Evolutionary conservation across 2,113 vertebrate genomes (phyloP).

Genomic region (Mustelus asterias): DNA sequence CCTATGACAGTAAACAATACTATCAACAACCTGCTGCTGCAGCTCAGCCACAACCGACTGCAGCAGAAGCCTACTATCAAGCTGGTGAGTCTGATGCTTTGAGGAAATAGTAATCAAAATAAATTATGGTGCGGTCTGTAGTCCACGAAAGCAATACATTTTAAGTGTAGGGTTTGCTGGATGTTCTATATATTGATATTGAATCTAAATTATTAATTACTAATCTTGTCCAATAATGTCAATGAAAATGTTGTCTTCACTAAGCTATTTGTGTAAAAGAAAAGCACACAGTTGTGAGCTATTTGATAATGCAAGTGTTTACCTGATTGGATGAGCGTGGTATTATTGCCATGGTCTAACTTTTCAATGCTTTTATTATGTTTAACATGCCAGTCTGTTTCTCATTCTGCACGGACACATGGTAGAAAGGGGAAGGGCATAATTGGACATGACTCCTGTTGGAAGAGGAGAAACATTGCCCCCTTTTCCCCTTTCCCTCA

Average conservation of each 20-base stretch:
- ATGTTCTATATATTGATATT: not conserved
- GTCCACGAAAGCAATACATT: not conserved
- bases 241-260: not conserved
- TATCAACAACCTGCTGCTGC: constrained; percentile 86
- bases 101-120: constrained; percentile 32
- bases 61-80: constrained; percentile 95
- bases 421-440: not conserved
- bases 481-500: not conserved
- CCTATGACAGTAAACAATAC: constrained; percentile 94
- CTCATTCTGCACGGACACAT: not conserved
- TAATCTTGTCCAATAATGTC: not conserved
- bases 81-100: constrained; percentile 62
- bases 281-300: not conserved
- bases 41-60: constrained; percentile 81
- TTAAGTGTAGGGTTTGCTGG: not conserved
- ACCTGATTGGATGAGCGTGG: not conserved
- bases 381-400: not conserved
- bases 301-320: not conserved
- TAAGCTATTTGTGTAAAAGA: not conserved
- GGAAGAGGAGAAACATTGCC: not conserved
- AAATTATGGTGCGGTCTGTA: not conserved
- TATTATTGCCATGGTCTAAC: not conserved
- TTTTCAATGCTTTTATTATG: not conserved
- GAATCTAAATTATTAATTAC: not conserved
- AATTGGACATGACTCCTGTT: not conserved